Base-by-base conservation (phyloP, 1,140 invertebrate species). In the Plectrocnemia conspersa region DNA sequence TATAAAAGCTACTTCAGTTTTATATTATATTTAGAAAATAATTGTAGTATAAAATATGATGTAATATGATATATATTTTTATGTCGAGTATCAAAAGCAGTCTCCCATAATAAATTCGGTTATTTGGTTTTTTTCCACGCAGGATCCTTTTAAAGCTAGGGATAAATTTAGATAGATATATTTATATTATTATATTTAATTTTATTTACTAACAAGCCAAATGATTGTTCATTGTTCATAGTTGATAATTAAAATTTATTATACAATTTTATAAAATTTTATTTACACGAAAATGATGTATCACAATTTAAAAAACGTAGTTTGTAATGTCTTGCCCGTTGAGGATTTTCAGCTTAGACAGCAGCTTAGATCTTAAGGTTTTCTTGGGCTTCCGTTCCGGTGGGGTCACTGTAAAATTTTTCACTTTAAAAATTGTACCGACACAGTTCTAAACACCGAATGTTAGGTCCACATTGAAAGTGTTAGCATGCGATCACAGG, bases 91-190 rank as follows among this genome's bases (percentile, higher is more conserved):
- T 61, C 52, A 61, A 57, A 61, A 61, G 59, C 59, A 61, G 59
- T 61, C 59, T 61, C 55, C 52, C 46, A 50, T 61, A 36, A 41
- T 61, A 61, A 61, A 61, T 61, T 61, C 59, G 59, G 55, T 57
- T 57, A 61, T 49, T 60, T 50, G 35, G 49, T 56, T 33, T 53
- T 44, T 48, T 59, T n/a, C n/a, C 38, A 47, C 54, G 57, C 54
- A 60, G 58, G 58, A 54, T 42, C 40, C 19, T 42, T 19, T 52
- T 50, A 36, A 48, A 48, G 27, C 27, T 48, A 45, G 7, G 13
- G 27, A 7, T 13, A 7, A 29, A n/a, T n/a, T n/a, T n/a, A n/a
- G n/a, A n/a, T n/a, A n/a, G n/a, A n/a, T n/a, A n/a, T n/a, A 29
- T 29, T 29, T 13, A 29, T 29, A 29, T 29, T 29, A 9, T 29